These are phyloP conservation scores for Phataginus tricuspis DNA, from an alignment of 2,797 vertebrate genomes.

Conservation along the genomic window DNA sequence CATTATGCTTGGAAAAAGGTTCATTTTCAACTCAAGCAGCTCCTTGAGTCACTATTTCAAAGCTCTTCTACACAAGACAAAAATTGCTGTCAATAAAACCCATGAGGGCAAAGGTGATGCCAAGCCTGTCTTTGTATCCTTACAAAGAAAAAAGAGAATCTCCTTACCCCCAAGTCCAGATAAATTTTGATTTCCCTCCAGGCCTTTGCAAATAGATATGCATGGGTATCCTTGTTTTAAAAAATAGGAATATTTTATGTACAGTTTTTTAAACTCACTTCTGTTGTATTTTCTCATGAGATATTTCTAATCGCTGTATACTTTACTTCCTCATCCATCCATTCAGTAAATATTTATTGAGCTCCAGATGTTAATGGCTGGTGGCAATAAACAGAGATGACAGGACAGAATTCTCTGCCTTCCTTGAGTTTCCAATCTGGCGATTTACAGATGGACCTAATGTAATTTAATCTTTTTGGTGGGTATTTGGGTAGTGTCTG, in stretches of 20 bases:
- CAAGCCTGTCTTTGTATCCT: neutral
- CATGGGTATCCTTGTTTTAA: neutral
- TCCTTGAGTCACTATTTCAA: neutral
- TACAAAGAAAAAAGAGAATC: neutral
- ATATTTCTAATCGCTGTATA: neutral
- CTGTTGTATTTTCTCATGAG: neutral
- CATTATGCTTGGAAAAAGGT: neutral
- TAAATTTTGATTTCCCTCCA: neutral
- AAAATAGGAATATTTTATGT: neutral
- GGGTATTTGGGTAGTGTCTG: neutral
- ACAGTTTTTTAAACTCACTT: neutral
- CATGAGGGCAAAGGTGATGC: neutral
- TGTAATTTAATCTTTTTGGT: slow-evolving; percentile 17
- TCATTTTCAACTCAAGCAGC: neutral
- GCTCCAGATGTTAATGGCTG: neutral
- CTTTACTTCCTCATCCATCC: neutral
- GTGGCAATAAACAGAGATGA: neutral
- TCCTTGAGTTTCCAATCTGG: neutral
- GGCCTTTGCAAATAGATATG: neutral
- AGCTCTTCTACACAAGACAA: neutral
- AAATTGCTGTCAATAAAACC: neutral
- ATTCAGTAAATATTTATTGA: neutral
- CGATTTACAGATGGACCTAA: neutral
- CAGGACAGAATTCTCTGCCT: neutral
- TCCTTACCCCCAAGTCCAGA: neutral